Base-by-base conservation (phyloP, 2,797 vertebrate genomes). In the Dermochelys coriacea region DNA sequence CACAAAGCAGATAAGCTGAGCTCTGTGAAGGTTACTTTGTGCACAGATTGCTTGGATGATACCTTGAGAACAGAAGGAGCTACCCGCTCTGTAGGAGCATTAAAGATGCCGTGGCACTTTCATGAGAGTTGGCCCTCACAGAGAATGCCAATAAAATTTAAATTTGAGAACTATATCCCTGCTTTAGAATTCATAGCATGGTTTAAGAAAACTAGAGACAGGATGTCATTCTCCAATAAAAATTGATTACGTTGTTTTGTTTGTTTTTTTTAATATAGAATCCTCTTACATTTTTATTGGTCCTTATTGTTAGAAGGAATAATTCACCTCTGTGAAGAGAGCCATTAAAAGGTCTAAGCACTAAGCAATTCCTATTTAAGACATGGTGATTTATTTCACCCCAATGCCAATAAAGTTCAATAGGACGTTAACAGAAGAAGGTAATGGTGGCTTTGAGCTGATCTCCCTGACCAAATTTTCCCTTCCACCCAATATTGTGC, bases 11-110 rank as follows among this genome's bases (percentile, higher is more conserved):
- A 84, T 37, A 31, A 18, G 1, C n/a, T 5, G 21, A 49, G 55
- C 37, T 87, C 87, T 14, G 1, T 0, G 3, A 34, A 85, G 57
- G 55, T 54, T n/a, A 55, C 29, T 61, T 87, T 1, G 0, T 5
- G 34, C 34, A 34, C 49, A 85, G 84, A 85, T 92, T 77, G 27
- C 75, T 45, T 14, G 0, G 50, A 64, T 0, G 82, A 87, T 89
- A 23, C 2, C 57, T 6, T 0, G 21, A 82, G 85, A n/a, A 3
- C 31, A 0, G 18, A 25, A 77, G 59, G 88, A 45, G 45, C 49
- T 0, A n/a, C 10, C 3, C 4, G 45, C 41, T 34, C 81, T 16
- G 25, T 0, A 0, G 16, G 23, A 0, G 77, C 1, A 82, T 37
- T 8, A 19, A 41, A 0, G 57, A 64, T 84, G 19, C 25, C 8